Evolutionary conservation across 2,888 invertebrate genomes (phyloP).

Genomic region (Harpalus rufipes): DNA sequence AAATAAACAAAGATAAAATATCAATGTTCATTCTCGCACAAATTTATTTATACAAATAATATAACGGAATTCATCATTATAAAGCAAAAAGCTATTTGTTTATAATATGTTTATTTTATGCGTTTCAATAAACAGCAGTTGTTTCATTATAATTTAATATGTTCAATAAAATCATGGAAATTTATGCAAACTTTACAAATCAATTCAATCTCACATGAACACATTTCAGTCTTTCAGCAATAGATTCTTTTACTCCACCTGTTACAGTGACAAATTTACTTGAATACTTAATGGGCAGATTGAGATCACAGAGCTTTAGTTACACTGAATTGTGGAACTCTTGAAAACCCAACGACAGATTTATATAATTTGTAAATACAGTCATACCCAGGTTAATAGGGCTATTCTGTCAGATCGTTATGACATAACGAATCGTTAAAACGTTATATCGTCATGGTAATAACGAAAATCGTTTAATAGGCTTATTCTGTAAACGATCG

Average conservation of each 20-base stretch:
- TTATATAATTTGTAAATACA: no score
- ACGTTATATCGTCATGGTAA: no score
- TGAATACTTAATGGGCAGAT: no score
- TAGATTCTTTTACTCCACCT: background rate
- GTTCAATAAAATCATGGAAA: constrained; percentile 14
- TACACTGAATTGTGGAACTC: no score
- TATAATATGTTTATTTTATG: constrained; percentile 21
- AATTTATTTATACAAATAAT: constrained; percentile 27
- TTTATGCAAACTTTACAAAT: constrained; percentile 2
- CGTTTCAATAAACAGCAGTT: constrained; percentile 30
- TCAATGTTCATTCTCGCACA: background rate
- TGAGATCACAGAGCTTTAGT: no score
- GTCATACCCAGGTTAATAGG: no score
- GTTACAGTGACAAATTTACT: no score
- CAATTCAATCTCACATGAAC: constrained; percentile 24
- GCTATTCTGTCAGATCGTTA: no score
- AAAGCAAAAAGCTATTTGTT: constrained; percentile 17
- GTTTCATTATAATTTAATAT: constrained; percentile 11
- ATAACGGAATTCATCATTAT: constrained; percentile 2
- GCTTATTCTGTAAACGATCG: no score
- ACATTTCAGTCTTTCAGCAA: background rate
- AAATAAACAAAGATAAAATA: constrained; percentile 28
- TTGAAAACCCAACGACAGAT: no score
- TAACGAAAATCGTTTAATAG: no score
- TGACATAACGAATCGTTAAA: no score